A percentile compares a stretch with the other conserved stretches of the same genome.
These are phyloP conservation scores for Ciconia maguari DNA, from an alignment of 2,113 vertebrate species.

Conservation along the genomic window DNA sequence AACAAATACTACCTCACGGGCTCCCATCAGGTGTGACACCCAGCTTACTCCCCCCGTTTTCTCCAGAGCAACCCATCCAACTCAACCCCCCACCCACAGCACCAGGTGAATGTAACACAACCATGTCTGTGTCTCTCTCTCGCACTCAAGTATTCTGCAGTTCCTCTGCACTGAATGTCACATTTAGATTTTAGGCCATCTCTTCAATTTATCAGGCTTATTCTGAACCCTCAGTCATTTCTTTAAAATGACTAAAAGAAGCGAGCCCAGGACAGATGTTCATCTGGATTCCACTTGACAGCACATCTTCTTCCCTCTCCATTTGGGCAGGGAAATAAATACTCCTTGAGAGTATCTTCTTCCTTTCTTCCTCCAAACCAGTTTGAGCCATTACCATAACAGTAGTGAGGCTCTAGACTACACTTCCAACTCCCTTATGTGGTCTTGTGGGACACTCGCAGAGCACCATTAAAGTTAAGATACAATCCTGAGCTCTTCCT, in stretches of 20 bases:
- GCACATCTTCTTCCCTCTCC: background rate
- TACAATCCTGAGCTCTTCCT: background rate
- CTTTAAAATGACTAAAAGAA: background rate
- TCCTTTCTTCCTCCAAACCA: background rate
- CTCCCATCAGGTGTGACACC: background rate
- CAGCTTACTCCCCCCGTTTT: background rate
- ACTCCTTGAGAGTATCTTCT: background rate
- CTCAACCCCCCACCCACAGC: background rate
- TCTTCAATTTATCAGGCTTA: background rate
- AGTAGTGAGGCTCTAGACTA: background rate
- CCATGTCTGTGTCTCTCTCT: background rate
- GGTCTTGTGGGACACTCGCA: background rate
- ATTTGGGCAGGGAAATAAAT: background rate
- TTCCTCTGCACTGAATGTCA: background rate
- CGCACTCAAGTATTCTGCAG: background rate
- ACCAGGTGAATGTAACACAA: background rate
- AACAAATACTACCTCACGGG: background rate
- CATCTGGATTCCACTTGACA: background rate
- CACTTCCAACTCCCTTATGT: background rate
- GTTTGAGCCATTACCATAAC: background rate
- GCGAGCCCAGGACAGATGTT: background rate
- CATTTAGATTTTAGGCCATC: background rate
- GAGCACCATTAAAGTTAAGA: background rate
- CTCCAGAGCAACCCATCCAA: background rate
- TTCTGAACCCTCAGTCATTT: background rate